phyloP scores from a whole-genome alignment of 1,140 invertebrate genomes.

The Cherax destructor region DNA sequence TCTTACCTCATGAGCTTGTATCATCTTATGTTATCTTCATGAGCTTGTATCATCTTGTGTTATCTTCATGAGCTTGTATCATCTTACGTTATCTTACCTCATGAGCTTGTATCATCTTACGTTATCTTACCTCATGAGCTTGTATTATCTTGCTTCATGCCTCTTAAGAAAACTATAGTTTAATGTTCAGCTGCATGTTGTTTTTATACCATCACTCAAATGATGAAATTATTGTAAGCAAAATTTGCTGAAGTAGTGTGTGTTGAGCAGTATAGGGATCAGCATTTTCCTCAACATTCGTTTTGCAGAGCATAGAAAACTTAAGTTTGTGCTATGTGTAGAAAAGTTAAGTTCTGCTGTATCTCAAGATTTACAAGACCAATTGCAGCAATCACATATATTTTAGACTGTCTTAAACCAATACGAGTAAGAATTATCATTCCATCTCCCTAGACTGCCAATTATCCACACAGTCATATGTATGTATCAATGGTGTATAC shows the following conservation, averaged over 20 bases:
- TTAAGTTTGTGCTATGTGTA: not conserved
- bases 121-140: constrained; percentile 1
- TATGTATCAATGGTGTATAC: constrained; percentile 49
- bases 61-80: constrained; percentile 18
- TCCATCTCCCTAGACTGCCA: constrained; percentile 38
- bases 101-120: not conserved
- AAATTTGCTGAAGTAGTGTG: constrained; percentile 58
- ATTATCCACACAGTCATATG: not conserved
- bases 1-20: not conserved
- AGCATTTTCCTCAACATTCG: not conserved
- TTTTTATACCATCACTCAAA: constrained; percentile 49
- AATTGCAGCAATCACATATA: not conserved
- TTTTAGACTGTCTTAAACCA: not conserved
- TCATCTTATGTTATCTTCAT: not conserved
- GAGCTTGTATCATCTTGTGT: not conserved
- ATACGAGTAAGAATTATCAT: not conserved
- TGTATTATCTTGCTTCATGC: constrained; percentile 23
- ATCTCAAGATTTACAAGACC: not conserved
- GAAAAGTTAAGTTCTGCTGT: not conserved
- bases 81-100: constrained; percentile 10
- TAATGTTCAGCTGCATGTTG: constrained; percentile 9
- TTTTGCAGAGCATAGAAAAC: not conserved
- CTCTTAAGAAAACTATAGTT: constrained; percentile 18
- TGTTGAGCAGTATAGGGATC: constrained; percentile 48
- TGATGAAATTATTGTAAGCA: constrained; percentile 60